Percentiles rank a stretch among this genome's conserved stretches.
Evolutionary conservation across 2,797 vertebrate genomes (phyloP).

Genomic region (Pangasius sanitwongsei): DNA sequence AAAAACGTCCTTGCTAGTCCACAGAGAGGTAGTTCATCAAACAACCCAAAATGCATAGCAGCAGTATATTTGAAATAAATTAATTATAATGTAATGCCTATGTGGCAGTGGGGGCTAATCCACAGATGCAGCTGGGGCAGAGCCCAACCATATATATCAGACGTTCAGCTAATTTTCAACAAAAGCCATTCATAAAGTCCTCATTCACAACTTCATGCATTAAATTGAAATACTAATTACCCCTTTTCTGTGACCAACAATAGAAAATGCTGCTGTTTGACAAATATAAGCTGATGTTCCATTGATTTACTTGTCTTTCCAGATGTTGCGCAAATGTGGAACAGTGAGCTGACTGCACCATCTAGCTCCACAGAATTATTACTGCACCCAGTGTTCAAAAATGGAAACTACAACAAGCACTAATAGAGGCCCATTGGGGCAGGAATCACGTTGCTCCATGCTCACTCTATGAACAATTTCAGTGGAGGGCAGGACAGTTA

Average conservation of each 20-base stretch:
- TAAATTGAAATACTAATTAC: not conserved
- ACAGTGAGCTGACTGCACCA: not conserved
- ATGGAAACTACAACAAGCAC: not conserved
- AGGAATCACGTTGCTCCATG: not conserved
- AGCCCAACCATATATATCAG: not conserved
- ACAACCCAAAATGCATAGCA: not conserved
- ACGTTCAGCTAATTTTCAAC: not conserved
- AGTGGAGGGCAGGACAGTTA: not conserved
- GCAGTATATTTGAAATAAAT: not conserved
- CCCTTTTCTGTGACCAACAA: not conserved
- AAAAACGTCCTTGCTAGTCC: conserved; percentile 7
- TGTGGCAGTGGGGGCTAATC: not conserved
- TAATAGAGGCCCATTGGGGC: not conserved
- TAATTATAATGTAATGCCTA: not conserved
- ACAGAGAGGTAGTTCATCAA: conserved; percentile 9
- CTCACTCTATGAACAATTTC: not conserved
- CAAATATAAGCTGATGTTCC: not conserved
- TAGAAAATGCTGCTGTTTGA: not conserved
- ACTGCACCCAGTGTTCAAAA: not conserved
- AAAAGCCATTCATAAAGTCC: not conserved
- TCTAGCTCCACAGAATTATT: not conserved
- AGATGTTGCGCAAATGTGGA: not conserved
- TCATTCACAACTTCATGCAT: not conserved
- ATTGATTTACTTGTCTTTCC: not conserved
- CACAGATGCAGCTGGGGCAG: not conserved